Conservation (phyloP, 1,140 invertebrate genomes). For the Drosophila parvula region DNA sequence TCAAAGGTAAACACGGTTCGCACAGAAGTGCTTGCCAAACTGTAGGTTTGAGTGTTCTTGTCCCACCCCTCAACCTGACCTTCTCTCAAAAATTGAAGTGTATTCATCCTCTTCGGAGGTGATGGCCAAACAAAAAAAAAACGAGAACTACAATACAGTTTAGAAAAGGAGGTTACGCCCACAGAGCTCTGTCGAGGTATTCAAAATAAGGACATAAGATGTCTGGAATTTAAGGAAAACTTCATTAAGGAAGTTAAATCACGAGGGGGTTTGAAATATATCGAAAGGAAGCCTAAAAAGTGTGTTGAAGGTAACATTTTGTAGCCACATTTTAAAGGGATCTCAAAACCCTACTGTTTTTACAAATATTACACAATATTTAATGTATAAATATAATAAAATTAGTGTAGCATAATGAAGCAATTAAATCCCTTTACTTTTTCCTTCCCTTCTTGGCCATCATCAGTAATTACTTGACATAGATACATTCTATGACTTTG, state of each 20-base stretch:
- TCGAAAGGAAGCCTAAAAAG: neutral
- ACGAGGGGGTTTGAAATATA: neutral
- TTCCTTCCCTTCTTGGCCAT: neutral
- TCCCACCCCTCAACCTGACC: constrained; percentile 10
- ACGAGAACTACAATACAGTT: no score
- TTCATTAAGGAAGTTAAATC: neutral
- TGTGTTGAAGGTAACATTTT: neutral
- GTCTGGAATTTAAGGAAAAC: neutral
- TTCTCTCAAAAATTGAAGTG: constrained; percentile 49
- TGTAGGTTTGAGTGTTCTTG: constrained; percentile 48
- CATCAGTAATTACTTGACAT: constrained; percentile 11
- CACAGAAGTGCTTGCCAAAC: constrained; percentile 69
- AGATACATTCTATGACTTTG: constrained; percentile 15
- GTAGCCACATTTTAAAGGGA: neutral
- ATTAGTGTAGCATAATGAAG: neutral
- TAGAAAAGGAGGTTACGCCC: neutral
- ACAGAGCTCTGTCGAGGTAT: no score
- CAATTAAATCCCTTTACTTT: neutral
- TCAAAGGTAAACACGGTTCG: constrained; percentile 66
- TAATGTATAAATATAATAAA: neutral
- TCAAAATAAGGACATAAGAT: neutral
- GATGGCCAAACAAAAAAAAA: neutral
- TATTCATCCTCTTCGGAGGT: constrained; percentile 12
- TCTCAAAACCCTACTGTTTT: neutral
- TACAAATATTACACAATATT: neutral